Evolutionary conservation across 2,797 vertebrate species (phyloP), one percentile per base, ranked within the genome.

Genomic region (Acestrorhynchus altus): DNA sequence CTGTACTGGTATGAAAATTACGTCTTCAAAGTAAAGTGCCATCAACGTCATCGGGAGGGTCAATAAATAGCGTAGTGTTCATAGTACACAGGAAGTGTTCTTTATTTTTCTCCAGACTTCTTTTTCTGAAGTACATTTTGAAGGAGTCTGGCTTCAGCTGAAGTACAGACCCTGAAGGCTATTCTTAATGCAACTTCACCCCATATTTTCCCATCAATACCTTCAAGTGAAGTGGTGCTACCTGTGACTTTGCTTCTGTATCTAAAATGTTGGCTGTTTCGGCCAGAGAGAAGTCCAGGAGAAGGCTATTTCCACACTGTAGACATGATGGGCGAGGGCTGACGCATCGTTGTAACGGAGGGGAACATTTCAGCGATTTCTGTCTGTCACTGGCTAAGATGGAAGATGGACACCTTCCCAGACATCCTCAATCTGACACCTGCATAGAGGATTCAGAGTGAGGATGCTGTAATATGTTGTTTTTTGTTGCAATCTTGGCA

Each of bases 391-490:
- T 9, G 44, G 42, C 31, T 47, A 46, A 66, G 1, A 22, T 8
- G 63, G 31, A 35, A 35, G 31, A 35, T 11, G 63, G 63, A 65
- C 40, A 44, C 39, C 40, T n/a, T n/a, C n/a, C n/a, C n/a, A n/a
- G n/a, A n/a, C n/a, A 11, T 65, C 40, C 24, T 66, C 64, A 42
- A 9, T 26, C 22, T 40, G 60, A 20, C 18, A n/a, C 18, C 35
- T 7, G 11, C 12, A 24, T 13, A 9, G 42, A 66, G 42, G 20
- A 26, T 47, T 47, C 64, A 9, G 42, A 24, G 42, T 22, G 15
- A 10, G 40, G 44, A 66, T 66, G 64, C 40, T 66, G 64, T 66
- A 66, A 66, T 66, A 66, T 12, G 0, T 46, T 47, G 64, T 66
- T 46, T 66, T 12, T 42, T 47, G 42, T 66, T 66, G 64, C 64